A percentile compares a stretch with the other conserved stretches of the same genome.
Evolutionary conservation across 2,797 vertebrate genomes (phyloP).

Genomic region (Sebastolobus altivelis): DNA sequence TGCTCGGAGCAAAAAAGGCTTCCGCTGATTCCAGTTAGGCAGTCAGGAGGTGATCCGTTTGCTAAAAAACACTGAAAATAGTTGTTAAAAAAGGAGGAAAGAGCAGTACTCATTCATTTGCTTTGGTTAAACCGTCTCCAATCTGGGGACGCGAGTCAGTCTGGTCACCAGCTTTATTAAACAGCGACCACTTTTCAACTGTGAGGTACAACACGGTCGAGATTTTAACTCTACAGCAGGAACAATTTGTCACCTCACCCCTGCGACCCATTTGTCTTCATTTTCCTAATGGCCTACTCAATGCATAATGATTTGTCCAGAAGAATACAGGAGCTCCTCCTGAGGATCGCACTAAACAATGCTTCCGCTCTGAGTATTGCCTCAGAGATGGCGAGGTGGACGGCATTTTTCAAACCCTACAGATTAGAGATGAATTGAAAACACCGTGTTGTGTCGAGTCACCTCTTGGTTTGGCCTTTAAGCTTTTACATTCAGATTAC

Average conservation of each 20-base stretch:
- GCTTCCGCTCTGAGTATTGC: constrained; percentile 68
- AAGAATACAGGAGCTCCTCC: constrained; percentile 83
- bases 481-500: constrained; percentile 66
- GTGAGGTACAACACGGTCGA: constrained; percentile 62
- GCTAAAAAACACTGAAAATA: background rate
- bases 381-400: constrained; percentile 64
- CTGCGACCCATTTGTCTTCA: constrained; percentile 84
- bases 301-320: constrained; percentile 88
- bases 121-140: background rate
- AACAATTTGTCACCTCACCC: constrained; percentile 82
- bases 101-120: background rate
- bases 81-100: background rate
- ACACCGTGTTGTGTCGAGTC: constrained; percentile 41
- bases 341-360: constrained; percentile 83
- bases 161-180: constrained; percentile 15
- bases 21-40: background rate
- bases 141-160: background rate
- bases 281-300: constrained; percentile 88
- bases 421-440: constrained; percentile 75
- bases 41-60: background rate
- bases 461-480: constrained; percentile 62
- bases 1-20: background rate
- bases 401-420: constrained; percentile 79
- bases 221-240: constrained; percentile 67
- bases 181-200: constrained; percentile 51